Evolutionary conservation across 2,113 vertebrate species (phyloP).

Genomic region (Speoplatyrhinus poulsoni): DNA sequence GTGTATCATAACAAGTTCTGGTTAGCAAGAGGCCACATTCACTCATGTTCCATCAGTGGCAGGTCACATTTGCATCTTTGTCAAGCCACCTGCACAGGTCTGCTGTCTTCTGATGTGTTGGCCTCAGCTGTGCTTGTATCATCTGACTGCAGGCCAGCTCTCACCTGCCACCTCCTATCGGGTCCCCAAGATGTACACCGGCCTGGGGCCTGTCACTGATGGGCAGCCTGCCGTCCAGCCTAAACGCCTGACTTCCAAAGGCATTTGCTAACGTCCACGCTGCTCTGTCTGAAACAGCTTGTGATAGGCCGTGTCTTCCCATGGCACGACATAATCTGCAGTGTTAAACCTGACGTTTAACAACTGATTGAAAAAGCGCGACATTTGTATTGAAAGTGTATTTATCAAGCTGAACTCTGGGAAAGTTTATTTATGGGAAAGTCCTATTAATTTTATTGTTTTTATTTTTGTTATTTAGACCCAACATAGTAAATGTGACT

Average conservation of each 20-base stretch:
- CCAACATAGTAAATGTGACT: neutral
- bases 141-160: conserved; percentile 76
- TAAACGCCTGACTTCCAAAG: conserved; percentile 68
- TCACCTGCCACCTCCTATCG: conserved; percentile 75
- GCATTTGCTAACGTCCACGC: conserved; percentile 50
- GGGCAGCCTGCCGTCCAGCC: conserved; percentile 65
- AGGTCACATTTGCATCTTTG: conserved; percentile 66
- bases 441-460: neutral
- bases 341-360: neutral
- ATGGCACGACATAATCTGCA: conserved; percentile 1
- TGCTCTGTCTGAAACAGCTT: conserved; percentile 54
- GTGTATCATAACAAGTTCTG: conserved; percentile 42
- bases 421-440: neutral
- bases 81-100: conserved; percentile 67
- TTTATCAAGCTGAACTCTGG: neutral
- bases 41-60: conserved; percentile 57
- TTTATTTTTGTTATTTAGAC: neutral
- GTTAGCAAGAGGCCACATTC: conserved; percentile 53
- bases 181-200: conserved; percentile 50
- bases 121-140: conserved; percentile 67
- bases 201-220: conserved; percentile 71
- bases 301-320: conserved; percentile 56
- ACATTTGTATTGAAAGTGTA: neutral
- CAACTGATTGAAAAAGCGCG: neutral
- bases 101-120: conserved; percentile 58